These are phyloP conservation scores for Chloroceryle amazona DNA, from an alignment of 2,797 vertebrate genomes.

Conservation along the genomic window DNA sequence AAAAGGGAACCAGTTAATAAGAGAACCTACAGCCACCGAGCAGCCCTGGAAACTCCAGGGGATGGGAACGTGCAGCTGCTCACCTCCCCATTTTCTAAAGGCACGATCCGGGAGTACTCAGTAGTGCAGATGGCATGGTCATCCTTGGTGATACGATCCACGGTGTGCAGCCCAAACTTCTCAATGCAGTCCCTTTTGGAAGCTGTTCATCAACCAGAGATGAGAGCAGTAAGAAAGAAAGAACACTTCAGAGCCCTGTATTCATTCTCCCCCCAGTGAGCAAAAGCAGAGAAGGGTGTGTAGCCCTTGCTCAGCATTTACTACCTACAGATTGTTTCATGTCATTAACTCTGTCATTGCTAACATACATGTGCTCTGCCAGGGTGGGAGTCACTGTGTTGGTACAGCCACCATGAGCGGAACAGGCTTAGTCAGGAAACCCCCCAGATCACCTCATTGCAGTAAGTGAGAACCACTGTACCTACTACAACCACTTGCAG, in stretches of 20 bases:
- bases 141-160: conserved; percentile 89
- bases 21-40: not conserved
- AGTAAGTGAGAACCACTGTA: not conserved
- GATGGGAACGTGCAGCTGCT: not conserved
- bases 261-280: not conserved
- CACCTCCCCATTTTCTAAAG: conserved; percentile 97
- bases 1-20: not conserved
- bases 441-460: not conserved
- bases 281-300: not conserved
- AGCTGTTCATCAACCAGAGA: conserved; percentile 76
- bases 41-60: not conserved
- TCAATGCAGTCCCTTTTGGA: conserved; percentile 96
- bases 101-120: conserved; percentile 94
- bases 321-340: not conserved
- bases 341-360: not conserved
- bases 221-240: not conserved
- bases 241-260: not conserved
- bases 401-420: not conserved
- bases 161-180: conserved; percentile 88
- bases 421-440: not conserved
- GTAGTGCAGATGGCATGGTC: conserved; percentile 90
- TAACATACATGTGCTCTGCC: not conserved
- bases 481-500: not conserved
- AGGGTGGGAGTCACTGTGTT: not conserved
- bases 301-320: not conserved